phyloP scores from a whole-genome alignment of 2,113 vertebrate species.

The Euleptes europaea region DNA sequence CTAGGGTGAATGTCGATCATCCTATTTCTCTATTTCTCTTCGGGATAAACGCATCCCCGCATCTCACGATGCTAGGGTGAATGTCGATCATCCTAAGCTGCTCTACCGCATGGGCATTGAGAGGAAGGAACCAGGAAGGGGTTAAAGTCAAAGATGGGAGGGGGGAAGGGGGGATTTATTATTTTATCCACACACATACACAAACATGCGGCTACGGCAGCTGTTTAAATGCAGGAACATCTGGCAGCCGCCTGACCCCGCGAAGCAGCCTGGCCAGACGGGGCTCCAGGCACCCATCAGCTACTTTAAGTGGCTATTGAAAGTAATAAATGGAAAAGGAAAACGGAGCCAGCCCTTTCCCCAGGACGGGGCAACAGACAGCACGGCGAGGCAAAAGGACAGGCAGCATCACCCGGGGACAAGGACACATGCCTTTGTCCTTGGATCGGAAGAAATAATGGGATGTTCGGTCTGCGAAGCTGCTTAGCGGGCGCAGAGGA shows the following conservation, averaged over 20 bases:
- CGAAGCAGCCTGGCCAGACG: slow-evolving; percentile 21
- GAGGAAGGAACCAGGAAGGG: neutral
- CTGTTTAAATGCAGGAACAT: slow-evolving; percentile 40
- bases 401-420: neutral
- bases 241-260: slow-evolving; percentile 27
- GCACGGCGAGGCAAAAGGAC: neutral
- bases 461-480: neutral
- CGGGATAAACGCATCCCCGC: neutral
- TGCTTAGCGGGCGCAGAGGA: neutral
- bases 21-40: neutral
- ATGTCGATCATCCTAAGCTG: neutral
- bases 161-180: neutral
- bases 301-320: slow-evolving; percentile 28
- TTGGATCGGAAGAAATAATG: slow-evolving; percentile 6
- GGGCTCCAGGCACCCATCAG: slow-evolving; percentile 32
- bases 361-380: neutral
- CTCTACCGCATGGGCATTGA: neutral
- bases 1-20: neutral
- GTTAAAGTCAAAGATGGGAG: slow-evolving; percentile 4
- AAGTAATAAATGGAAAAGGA: slow-evolving; percentile 26
- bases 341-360: slow-evolving; percentile 8
- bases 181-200: slow-evolving; percentile 2
- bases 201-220: neutral
- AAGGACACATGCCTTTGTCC: slow-evolving; percentile 19
- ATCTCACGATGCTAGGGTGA: neutral